phyloP scores from a whole-genome alignment of 2,888 invertebrate genomes.

The Epicampocera succincta region DNA sequence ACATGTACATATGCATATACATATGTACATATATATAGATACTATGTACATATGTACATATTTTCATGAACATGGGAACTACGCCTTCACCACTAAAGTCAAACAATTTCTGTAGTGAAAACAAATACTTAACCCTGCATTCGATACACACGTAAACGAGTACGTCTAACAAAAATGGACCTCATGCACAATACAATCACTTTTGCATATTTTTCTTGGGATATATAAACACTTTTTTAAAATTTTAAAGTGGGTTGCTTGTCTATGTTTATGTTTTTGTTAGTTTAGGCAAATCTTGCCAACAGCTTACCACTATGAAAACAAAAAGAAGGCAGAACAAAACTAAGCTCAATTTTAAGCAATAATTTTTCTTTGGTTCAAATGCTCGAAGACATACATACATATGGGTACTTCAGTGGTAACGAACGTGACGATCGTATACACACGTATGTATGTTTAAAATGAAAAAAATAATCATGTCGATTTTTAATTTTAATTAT shows the following conservation, averaged over 20 bases:
- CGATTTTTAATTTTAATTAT: no score
- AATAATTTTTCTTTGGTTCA: no score
- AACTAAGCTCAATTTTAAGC: no score
- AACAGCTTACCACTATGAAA: no score
- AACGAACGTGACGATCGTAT: no score
- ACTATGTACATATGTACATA: not conserved
- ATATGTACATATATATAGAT: not conserved
- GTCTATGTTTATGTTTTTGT: no score
- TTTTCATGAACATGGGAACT: not conserved
- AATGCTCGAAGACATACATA: no score
- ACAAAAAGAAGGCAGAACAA: no score
- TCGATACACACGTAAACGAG: not conserved
- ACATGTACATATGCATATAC: not conserved
- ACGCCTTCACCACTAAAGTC: constrained; percentile 1
- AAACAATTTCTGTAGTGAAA: not conserved
- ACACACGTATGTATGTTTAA: no score
- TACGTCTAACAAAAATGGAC: not conserved
- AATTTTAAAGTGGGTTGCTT: not conserved
- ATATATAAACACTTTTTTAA: not conserved
- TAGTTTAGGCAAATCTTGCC: no score
- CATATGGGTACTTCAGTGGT: no score
- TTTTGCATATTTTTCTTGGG: constrained; percentile 1
- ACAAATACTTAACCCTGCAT: constrained; percentile 12
- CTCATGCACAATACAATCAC: not conserved
- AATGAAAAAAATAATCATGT: no score